These are phyloP conservation scores for Chaitophorus viminalis DNA, from an alignment of 2,888 invertebrate genomes.

Conservation along the genomic window DNA sequence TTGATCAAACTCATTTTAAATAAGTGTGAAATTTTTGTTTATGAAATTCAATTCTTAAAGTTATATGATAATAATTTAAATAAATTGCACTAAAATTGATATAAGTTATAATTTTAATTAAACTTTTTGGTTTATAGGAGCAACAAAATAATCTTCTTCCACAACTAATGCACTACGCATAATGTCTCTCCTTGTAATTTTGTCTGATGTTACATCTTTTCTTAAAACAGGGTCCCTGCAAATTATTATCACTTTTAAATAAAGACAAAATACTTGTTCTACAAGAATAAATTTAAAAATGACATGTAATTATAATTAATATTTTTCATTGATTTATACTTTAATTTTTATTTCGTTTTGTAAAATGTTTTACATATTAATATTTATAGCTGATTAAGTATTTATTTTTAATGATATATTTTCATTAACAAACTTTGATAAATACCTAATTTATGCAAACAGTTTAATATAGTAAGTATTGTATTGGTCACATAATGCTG, in stretches of 20 bases:
- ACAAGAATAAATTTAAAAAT: neutral
- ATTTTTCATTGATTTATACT: too few species aligned
- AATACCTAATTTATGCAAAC: neutral
- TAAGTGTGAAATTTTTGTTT: neutral
- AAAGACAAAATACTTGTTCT: neutral
- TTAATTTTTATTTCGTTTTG: too few species aligned
- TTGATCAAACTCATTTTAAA: conserved; percentile 55
- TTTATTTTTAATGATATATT: neutral
- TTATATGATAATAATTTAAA: neutral
- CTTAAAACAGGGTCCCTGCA: conserved; percentile 67
- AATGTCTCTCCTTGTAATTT: conserved; percentile 76
- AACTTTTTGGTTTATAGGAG: conserved; percentile 72
- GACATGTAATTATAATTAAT: neutral
- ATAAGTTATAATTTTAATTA: conserved; percentile 24
- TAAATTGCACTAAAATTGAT: conserved; percentile 68
- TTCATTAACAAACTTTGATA: neutral
- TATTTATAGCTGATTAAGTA: neutral
- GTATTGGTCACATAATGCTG: neutral
- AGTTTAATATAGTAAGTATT: neutral
- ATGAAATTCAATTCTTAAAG: neutral
- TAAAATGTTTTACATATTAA: too few species aligned
- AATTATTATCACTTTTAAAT: conserved; percentile 28
- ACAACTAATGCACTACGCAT: conserved; percentile 78
- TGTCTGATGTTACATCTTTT: conserved; percentile 77
- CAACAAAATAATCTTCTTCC: conserved; percentile 92